Evolutionary conservation across 1,140 invertebrate genomes (phyloP), one percentile per base, ranked within the genome.

Genomic region (Coenobita brevimanus): DNA sequence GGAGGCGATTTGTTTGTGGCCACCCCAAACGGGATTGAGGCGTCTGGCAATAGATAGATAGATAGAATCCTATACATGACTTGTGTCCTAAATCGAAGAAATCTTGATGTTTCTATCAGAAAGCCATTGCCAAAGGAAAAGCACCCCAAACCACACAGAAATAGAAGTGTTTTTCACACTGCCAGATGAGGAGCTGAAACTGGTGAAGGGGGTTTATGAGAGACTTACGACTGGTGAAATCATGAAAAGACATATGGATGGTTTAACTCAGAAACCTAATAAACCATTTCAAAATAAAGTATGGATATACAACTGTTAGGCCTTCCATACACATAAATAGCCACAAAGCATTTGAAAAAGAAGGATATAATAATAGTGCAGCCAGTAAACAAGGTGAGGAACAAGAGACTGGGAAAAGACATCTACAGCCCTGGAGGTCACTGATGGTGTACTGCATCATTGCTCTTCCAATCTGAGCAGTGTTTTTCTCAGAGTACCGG

Each of bases 171-270:
- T 24, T 64, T 75, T 75, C 71, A 33, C 38, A 3, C 30, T 43
- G 6, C 6, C 24, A 43, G 24, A 24, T 33, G 24, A 36, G 24
- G n/a, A 30, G 71, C 36, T 75, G 21, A 36, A 33, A 36, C 71
- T 36, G 3, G 27, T 75, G 71, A 75, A 75, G 38, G 71, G 30
- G 36, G 71, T 75, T 24, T 75, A 75, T 75, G 71, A 75, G 24
- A 75, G 71, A 36, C 71, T 75, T 21, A 75, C 71, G n/a, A 75
- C 71, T 30, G 36, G 38, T 43, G 38, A 75, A 75, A 75, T 75
- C 24, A 75, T 75, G 71, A 3, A 30, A 36, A 75, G 71, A 75
- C 38, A 36, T 36, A 75, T 75, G 6, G 38, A 36, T 33, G 71
- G 71, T 36, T n/a, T 30, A 43, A 75, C 71, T 30, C 71, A 75